phyloP scores from a whole-genome alignment of 2,113 vertebrate genomes.

The Paramormyrops kingsleyae region DNA sequence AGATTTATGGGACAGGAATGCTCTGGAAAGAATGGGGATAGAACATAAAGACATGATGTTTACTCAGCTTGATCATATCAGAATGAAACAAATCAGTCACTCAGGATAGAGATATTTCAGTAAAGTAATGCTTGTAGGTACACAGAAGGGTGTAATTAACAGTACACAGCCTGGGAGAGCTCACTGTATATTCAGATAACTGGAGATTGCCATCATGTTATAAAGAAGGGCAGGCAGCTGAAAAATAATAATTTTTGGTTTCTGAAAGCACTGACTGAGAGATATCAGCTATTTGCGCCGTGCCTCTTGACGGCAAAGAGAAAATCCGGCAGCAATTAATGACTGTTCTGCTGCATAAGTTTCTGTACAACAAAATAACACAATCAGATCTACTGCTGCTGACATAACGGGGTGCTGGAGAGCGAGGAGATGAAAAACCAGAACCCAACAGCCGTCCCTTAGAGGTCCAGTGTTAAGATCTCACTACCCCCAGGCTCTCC shows the following conservation, averaged over 20 bases:
- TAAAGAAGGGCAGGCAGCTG: not conserved
- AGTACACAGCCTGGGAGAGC: not conserved
- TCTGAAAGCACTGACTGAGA: not conserved
- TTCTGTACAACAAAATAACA: not conserved
- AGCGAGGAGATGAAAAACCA: not conserved
- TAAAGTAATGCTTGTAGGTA: not conserved
- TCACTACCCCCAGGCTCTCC: not conserved
- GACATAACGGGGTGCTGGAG: not conserved
- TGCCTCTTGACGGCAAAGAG: not conserved
- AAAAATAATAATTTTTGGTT: not conserved
- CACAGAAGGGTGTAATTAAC: not conserved
- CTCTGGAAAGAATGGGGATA: not conserved
- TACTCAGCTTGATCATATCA: not conserved
- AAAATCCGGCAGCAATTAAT: not conserved
- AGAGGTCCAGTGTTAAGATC: not conserved
- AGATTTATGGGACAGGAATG: not conserved
- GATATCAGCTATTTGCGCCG: not conserved
- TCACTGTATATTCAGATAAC: not conserved
- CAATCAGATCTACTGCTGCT: not conserved
- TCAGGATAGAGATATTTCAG: not conserved
- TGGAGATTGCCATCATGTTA: not conserved
- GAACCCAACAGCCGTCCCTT: not conserved
- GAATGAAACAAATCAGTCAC: conserved; percentile 36
- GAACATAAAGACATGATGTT: not conserved
- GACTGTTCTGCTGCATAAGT: not conserved